Percentiles rank a stretch among this genome's conserved stretches.
phyloP scores from a whole-genome alignment of 2,797 vertebrate genomes.

The Sebastolobus altivelis region DNA sequence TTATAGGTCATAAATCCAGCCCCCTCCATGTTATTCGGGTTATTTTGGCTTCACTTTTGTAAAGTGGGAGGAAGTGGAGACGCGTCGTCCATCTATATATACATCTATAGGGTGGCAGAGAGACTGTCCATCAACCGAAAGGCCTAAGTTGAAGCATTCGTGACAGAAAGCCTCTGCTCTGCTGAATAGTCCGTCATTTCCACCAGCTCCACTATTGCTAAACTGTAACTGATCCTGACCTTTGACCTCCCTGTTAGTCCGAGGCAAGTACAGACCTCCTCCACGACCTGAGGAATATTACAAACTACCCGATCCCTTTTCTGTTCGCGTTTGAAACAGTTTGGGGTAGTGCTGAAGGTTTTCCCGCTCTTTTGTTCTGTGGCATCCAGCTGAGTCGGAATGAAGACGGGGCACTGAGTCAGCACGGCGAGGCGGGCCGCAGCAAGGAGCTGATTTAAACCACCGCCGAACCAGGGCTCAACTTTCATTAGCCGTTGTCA shows the following conservation, averaged over 20 bases:
- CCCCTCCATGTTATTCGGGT: too few relatives aligned
- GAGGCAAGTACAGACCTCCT: neutral
- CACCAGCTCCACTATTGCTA: neutral
- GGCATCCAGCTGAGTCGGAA: slow-evolving; percentile 54
- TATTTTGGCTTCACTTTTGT: too few relatives aligned
- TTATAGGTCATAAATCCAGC: too few relatives aligned
- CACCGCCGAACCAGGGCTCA: slow-evolving; percentile 79
- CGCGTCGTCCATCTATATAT: too few relatives aligned
- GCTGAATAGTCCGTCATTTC: slow-evolving; percentile 16
- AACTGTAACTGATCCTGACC: slow-evolving; percentile 12
- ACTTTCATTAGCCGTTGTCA: slow-evolving; percentile 87
- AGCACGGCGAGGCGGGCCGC: slow-evolving; percentile 62
- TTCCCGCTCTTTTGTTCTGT: slow-evolving; percentile 48
- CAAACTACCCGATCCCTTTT: slow-evolving; percentile 11
- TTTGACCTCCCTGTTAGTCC: slow-evolving; percentile 11
- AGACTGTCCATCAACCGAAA: slow-evolving; percentile 21
- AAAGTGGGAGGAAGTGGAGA: too few relatives aligned
- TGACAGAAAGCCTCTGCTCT: slow-evolving; percentile 16
- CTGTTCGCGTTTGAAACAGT: slow-evolving; percentile 12
- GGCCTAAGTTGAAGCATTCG: neutral
- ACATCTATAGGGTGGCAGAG: neutral
- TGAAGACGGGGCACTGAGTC: slow-evolving; percentile 77
- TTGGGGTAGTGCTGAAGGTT: slow-evolving; percentile 40
- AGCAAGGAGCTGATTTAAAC: slow-evolving; percentile 83
- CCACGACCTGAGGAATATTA: neutral